Evolutionary conservation across 2,113 vertebrate genomes (phyloP), one percentile per base, ranked within the genome.

Genomic region (Arenaria interpres): DNA sequence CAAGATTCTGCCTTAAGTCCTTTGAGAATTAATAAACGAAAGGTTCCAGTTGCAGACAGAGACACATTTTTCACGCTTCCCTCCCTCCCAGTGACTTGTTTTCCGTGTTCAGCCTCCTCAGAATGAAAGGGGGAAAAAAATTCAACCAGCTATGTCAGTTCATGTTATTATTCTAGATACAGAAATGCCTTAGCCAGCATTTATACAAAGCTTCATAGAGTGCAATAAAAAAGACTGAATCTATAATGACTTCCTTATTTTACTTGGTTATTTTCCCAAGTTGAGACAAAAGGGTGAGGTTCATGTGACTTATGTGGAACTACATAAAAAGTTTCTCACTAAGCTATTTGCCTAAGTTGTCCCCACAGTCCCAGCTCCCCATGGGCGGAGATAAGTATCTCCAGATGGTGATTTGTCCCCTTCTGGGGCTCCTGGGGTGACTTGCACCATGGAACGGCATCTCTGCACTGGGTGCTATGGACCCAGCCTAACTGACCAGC

Each of bases 161-260:
- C 59, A 73, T 69, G 74, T 85, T 96, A 79, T 96, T 96, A 57
- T 67, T 95, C 28, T 69, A 53, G 59, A 83, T 80, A 87, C 45
- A 96, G 83, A 96, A 95, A 96, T 89, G 54, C 53, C 63, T 94
- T 91, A 89, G 92, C 94, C 84, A 96, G 93, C 89, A 73, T 62
- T 95, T 97, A 87, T 76, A 66, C 9, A 5, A 89, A 59, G 60
- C 80, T 95, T 95, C 80, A 69, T 82, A 76, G 76, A 92, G 22
- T 57, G 30, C 41, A 94, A 89, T 82, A 89, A 93, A 75, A 93
- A 14, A 4, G 1, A 28, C n/a, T 57, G 92, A 91, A 69, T 96
- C 45, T 82, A 80, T 93, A 62, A 66, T 43, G 48, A 82, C 69
- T 97, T 97, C 85, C 81, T 93, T 87, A 46, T 88, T 94, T 94